Evolutionary conservation across 2,888 invertebrate genomes (phyloP).

Genomic region (Tenthredo notha): DNA sequence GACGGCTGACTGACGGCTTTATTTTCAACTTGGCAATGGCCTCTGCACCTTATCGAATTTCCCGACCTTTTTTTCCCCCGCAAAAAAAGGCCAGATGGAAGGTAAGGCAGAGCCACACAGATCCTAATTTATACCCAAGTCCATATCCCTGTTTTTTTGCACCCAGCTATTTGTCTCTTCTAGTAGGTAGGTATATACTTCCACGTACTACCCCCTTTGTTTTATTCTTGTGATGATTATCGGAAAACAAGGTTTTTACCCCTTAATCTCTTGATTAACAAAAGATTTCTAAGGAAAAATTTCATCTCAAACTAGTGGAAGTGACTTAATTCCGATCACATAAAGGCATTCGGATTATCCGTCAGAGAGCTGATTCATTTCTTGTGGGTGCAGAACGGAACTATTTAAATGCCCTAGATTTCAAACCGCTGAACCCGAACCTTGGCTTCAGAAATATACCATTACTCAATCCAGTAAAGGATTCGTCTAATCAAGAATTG

Average conservation of each 20-base stretch:
- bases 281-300: not conserved
- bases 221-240: not conserved
- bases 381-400: not conserved
- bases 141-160: not conserved
- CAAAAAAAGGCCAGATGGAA: not conserved
- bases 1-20: constrained; percentile 17
- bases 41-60: not conserved
- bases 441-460: not conserved
- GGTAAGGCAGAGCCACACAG: constrained; percentile 26
- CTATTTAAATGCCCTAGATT: not conserved
- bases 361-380: not conserved
- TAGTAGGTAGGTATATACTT: not conserved
- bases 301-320: too few relatives aligned
- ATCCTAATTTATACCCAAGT: constrained; percentile 33
- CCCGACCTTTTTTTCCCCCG: not conserved
- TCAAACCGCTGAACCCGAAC: not conserved
- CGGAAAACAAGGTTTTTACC: not conserved
- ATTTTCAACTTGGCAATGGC: constrained; percentile 15
- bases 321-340: not conserved
- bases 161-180: not conserved
- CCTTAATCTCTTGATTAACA: not conserved
- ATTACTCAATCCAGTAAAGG: not conserved
- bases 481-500: constrained; percentile 17
- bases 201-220: not conserved
- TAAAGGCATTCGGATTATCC: not conserved